phyloP scores from a whole-genome alignment of 2,797 vertebrate genomes.

The Podarcis siculus region DNA sequence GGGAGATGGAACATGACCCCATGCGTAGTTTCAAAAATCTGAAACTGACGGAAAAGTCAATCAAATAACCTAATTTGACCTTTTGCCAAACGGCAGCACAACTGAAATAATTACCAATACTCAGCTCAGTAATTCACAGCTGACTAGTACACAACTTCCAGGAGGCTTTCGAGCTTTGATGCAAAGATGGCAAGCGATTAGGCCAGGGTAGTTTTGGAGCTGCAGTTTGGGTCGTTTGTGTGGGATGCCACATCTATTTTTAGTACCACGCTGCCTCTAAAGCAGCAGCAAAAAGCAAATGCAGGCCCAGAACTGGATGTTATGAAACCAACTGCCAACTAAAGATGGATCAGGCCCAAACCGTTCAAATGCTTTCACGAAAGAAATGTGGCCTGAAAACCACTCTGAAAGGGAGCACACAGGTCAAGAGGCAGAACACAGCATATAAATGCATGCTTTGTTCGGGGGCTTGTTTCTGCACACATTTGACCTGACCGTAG shows the following conservation, averaged over 20 bases:
- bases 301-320: background rate
- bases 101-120: background rate
- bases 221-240: background rate
- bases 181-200: background rate
- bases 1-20: background rate
- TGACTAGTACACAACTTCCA: background rate
- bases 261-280: background rate
- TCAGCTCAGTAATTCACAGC: background rate
- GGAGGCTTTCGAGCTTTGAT: background rate
- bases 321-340: background rate
- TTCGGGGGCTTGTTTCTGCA: background rate
- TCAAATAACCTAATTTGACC: background rate
- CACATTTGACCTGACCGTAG: no score
- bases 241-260: background rate
- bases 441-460: background rate
- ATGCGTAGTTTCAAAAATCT: slow-evolving; percentile 9
- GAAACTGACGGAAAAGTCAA: background rate
- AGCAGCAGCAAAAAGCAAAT: background rate
- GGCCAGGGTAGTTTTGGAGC: background rate
- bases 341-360: background rate
- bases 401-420: background rate
- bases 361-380: background rate
- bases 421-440: background rate
- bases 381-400: background rate
- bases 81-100: background rate